Conservation (phyloP, 2,888 invertebrate genomes). For the Tupiocoris notatus region DNA sequence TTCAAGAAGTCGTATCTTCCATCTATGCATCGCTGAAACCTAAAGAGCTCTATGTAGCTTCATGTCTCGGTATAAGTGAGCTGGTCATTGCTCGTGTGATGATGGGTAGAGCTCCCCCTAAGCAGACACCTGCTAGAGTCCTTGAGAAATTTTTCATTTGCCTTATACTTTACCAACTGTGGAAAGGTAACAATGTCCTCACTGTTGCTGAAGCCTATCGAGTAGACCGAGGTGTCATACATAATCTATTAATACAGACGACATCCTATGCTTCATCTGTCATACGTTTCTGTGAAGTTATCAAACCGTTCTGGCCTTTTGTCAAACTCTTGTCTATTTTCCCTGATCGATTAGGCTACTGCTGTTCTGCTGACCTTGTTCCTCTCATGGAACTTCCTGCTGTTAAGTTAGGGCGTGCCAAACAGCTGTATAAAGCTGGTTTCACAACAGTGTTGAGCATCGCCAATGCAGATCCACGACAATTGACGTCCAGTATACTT, state of each 20-base stretch:
- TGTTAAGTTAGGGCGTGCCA: conserved; percentile 82
- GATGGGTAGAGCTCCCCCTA: conserved; percentile 50
- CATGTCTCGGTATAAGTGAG: conserved; percentile 28
- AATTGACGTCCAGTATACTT: conserved; percentile 64
- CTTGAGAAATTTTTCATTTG: conserved; percentile 81
- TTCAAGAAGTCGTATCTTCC: conserved; percentile 44
- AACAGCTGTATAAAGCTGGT: conserved; percentile 79
- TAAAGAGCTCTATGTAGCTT: conserved; percentile 29
- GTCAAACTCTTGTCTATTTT: conserved; percentile 72
- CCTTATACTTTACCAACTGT: conserved; percentile 77
- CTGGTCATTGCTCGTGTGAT: conserved; percentile 4
- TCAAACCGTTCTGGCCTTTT: conserved; percentile 81
- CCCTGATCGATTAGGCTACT: conserved; percentile 72
- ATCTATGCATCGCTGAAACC: conserved; percentile 6
- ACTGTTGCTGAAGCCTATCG: conserved; percentile 59
- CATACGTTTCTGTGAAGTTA: conserved; percentile 74
- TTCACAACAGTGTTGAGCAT: conserved; percentile 73
- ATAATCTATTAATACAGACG: conserved; percentile 70
- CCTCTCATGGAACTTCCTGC: conserved; percentile 84
- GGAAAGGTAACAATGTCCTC: conserved; percentile 67
- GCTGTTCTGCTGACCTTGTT: conserved; percentile 75
- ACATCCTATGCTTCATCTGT: conserved; percentile 73
- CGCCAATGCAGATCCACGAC: conserved; percentile 67
- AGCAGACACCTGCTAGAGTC: conserved; percentile 63
- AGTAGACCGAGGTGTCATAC: conserved; percentile 75